Evolutionary conservation across 2,113 vertebrate species (phyloP).

Genomic region (Pipa parva): DNA sequence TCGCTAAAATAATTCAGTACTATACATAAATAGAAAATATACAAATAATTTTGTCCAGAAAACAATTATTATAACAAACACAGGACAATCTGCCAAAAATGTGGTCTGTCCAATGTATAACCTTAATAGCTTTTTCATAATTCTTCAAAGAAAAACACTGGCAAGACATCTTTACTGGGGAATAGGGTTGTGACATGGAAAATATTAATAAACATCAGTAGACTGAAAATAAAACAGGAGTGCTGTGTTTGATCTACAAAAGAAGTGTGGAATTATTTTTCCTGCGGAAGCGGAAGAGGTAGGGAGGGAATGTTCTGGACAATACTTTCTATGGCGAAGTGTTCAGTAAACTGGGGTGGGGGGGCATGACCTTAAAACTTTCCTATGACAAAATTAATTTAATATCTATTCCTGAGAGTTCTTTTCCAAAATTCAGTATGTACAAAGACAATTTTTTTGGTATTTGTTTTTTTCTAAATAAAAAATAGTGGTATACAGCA

Average conservation of each 20-base stretch:
- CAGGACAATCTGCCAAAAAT: conserved; percentile 11
- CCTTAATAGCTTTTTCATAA: conserved; percentile 30
- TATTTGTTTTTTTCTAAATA: too few species aligned
- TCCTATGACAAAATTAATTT: conserved; percentile 21
- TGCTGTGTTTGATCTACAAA: conserved; percentile 39
- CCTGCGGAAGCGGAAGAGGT: conserved; percentile 36
- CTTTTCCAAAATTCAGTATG: too few species aligned
- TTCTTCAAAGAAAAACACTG: conserved; percentile 39
- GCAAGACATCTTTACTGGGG: conserved; percentile 23
- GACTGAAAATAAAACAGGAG: conserved; percentile 33
- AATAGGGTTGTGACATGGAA: conserved; percentile 36
- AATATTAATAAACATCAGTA: conserved; percentile 42
- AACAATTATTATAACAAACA: neutral
- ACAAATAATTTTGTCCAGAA: too few species aligned
- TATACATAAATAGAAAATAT: too few species aligned
- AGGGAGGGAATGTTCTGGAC: conserved; percentile 24
- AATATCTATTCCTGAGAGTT: too few species aligned
- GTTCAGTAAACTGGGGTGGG: conserved; percentile 13
- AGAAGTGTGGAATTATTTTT: conserved; percentile 38
- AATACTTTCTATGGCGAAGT: conserved; percentile 22
- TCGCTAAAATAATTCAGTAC: too few species aligned
- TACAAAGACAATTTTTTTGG: too few species aligned
- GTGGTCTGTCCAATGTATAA: conserved; percentile 4
- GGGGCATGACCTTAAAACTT: conserved; percentile 28
- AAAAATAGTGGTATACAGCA: too few species aligned